Base-by-base conservation (phyloP, 1,140 invertebrate genomes). In the Brachionus angularis region DNA sequence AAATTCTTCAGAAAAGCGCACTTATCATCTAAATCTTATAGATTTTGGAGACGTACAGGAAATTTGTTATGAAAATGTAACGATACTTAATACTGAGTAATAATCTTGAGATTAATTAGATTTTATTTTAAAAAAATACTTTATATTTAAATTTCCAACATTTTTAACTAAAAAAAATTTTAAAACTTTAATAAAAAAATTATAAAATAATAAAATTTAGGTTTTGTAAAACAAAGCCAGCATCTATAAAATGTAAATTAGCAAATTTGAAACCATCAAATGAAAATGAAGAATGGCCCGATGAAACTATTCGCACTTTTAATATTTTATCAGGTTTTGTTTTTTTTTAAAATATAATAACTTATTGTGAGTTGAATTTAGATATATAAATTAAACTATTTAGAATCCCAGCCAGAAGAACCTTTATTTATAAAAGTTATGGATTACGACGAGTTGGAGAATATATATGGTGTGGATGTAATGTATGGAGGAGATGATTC, bases 21-120 rank as follows among this genome's bases (percentile, higher is more conserved):
- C 53, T 12, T 58, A 36, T 58, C 53, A 34, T 34, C 25, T 58
- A 25, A 58, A 34, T 21, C 36, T 58, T 12, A 58, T 58, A 36
- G 53, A 58, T 29, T 58, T 58, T 42, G 53, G 53, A n/a, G 53
- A 58, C 34, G 33, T 58, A 8, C 53, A 58, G n/a, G 53, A 58
- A 25, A 23, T 58, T n/a, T 34, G 31, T 36, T 58, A 33, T 58
- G 53, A 58, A 36, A 33, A 58, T 31, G 53, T 58, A 16, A 58
- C 31, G 18, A 7, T 36, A 3, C 23, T 58, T 18, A 58, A 34
- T 34, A 14, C 36, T 36, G 53, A 58, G 53, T 58, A n/a, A 1
- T 25, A 1, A 33, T 33, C 14, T 12, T 36, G 36, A 10, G 23
- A 34, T 33, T 34, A 33, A 18, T 42, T 42, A 14, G 10, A 7